Evolutionary conservation across 2,113 vertebrate genomes (phyloP).

Genomic region (Notothenia coriiceps): DNA sequence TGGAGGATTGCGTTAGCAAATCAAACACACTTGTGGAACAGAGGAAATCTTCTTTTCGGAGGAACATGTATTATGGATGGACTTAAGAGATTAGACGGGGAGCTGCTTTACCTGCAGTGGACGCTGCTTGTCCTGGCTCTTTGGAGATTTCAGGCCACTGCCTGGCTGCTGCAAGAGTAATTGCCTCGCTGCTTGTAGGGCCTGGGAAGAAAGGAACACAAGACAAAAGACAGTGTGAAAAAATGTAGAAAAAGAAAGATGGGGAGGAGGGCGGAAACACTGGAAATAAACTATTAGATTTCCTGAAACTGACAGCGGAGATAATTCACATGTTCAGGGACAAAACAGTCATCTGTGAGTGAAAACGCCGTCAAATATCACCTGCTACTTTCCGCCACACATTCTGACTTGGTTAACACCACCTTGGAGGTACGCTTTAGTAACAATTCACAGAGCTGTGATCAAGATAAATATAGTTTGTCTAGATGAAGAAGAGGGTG

Average conservation of each 20-base stretch:
- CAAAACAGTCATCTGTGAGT: constrained; percentile 39
- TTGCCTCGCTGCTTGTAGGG: constrained; percentile 98
- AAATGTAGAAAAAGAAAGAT: constrained; percentile 44
- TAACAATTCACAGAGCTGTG: constrained; percentile 84
- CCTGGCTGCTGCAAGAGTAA: constrained; percentile 99
- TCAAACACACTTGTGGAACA: constrained; percentile 84
- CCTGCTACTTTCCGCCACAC: constrained; percentile 21
- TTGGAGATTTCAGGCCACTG: constrained; percentile 99
- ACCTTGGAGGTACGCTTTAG: constrained; percentile 75
- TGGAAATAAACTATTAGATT: constrained; percentile 71
- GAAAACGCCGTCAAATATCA: constrained; percentile 45
- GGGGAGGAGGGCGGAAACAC: constrained; percentile 47
- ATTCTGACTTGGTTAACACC: constrained; percentile 45
- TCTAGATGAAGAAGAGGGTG: constrained; percentile 86
- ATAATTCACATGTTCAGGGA: constrained; percentile 60
- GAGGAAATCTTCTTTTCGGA: constrained; percentile 82
- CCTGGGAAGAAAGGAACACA: constrained; percentile 85
- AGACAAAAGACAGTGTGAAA: constrained; percentile 63
- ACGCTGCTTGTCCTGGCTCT: constrained; percentile 99
- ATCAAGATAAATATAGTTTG: constrained; percentile 92
- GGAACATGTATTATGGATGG: constrained; percentile 83
- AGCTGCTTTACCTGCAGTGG: constrained; percentile 95
- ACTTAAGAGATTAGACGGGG: constrained; percentile 83
- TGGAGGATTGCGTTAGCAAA: constrained; percentile 79
- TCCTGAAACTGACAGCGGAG: constrained; percentile 49